phyloP scores from a whole-genome alignment of 2,797 vertebrate species.

The Onychomys arenicola region DNA sequence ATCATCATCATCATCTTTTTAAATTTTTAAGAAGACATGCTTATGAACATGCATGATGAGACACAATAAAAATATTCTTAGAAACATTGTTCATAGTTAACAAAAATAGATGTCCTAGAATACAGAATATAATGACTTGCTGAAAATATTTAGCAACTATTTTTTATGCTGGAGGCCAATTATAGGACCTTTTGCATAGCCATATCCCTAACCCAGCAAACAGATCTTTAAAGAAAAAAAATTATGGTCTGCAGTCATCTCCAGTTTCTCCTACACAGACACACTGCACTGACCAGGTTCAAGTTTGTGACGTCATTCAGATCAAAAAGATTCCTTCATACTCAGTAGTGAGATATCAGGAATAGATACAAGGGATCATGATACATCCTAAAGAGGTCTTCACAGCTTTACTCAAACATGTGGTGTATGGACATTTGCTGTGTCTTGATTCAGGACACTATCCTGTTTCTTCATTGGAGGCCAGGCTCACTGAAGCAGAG shows the following conservation, averaged over 20 bases:
- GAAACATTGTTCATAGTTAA: background rate
- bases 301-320: background rate
- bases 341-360: background rate
- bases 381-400: background rate
- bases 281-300: background rate
- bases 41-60: background rate
- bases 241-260: background rate
- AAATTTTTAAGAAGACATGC: background rate
- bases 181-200: background rate
- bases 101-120: background rate
- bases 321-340: background rate
- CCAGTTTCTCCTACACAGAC: background rate
- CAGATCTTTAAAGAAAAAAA: background rate
- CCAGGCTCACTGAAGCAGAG: background rate
- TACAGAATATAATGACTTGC: background rate
- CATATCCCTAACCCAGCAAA: background rate
- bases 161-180: background rate
- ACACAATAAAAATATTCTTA: background rate
- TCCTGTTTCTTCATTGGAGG: background rate
- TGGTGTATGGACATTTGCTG: background rate
- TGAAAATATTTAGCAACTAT: background rate
- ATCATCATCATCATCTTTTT: background rate
- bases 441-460: background rate
- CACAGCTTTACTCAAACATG: background rate
- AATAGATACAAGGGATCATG: no score